Percentiles rank a stretch among this genome's conserved stretches.
phyloP scores from a whole-genome alignment of 2,113 vertebrate species.

The Onychostruthus taczanowskii region DNA sequence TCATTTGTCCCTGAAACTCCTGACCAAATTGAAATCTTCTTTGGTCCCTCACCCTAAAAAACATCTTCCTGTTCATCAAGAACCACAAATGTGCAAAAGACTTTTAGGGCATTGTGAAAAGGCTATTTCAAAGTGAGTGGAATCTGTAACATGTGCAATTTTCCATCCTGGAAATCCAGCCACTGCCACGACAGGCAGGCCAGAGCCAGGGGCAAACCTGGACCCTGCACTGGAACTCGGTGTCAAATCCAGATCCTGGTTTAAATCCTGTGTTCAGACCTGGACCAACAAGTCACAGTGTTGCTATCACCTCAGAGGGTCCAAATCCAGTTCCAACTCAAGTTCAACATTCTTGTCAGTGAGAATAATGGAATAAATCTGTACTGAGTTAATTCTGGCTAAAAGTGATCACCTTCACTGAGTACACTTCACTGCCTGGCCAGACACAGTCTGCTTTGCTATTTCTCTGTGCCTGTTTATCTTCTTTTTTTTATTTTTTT shows the following conservation, averaged over 20 bases:
- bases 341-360: not conserved
- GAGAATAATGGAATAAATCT: not conserved
- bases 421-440: not conserved
- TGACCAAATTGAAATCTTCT: not conserved
- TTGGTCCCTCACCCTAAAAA: constrained; percentile 20
- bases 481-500: not conserved
- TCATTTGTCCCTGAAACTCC: not conserved
- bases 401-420: not conserved
- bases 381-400: constrained; percentile 24
- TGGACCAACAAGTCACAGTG: not conserved
- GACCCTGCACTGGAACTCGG: not conserved
- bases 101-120: not conserved
- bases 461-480: not conserved
- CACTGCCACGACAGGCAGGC: not conserved
- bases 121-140: constrained; percentile 11
- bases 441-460: not conserved
- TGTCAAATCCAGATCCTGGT: not conserved
- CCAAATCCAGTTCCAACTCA: not conserved
- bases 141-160: not conserved
- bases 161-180: not conserved
- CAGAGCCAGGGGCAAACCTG: not conserved
- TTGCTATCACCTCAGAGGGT: not conserved
- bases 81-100: not conserved
- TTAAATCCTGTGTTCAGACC: not conserved
- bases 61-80: not conserved